These are phyloP conservation scores for Platyscapa corneri DNA, from an alignment of 1,140 invertebrate genomes.

Conservation along the genomic window DNA sequence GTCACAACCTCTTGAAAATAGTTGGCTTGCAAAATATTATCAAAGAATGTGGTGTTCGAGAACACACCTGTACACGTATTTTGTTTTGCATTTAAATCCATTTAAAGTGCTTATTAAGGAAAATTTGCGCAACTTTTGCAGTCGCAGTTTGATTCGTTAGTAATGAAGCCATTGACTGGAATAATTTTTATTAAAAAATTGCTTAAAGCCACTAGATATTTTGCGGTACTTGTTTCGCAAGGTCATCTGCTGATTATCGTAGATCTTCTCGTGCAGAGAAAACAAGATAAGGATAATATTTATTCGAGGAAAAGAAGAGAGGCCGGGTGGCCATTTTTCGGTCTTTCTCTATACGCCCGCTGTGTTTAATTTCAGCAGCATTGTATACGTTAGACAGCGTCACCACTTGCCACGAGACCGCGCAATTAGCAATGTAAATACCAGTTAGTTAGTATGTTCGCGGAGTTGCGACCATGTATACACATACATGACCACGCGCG, in stretches of 20 bases:
- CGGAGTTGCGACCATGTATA: conserved; percentile 62
- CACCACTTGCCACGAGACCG: conserved; percentile 64
- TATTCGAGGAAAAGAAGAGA: background rate
- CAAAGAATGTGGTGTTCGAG: no score
- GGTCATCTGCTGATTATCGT: no score
- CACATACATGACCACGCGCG: no score
- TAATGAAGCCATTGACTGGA: background rate
- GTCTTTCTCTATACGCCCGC: conserved; percentile 31
- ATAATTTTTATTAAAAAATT: background rate
- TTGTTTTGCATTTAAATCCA: no score
- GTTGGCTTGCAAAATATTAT: background rate
- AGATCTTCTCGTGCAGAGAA: background rate
- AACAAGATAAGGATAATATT: conserved; percentile 8
- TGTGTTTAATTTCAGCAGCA: conserved; percentile 65
- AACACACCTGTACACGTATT: no score
- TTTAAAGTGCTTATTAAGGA: background rate
- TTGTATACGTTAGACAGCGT: conserved; percentile 70
- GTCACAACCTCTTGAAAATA: background rate
- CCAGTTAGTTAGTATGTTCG: conserved; percentile 71
- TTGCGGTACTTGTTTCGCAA: no score
- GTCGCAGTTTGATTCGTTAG: background rate
- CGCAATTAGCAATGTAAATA: conserved; percentile 75
- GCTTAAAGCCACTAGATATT: background rate
- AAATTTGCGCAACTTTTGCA: background rate
- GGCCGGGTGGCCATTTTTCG: conserved; percentile 34